Conservation (phyloP, 2,888 invertebrate genomes). For the Neuroscelio doddi region DNA sequence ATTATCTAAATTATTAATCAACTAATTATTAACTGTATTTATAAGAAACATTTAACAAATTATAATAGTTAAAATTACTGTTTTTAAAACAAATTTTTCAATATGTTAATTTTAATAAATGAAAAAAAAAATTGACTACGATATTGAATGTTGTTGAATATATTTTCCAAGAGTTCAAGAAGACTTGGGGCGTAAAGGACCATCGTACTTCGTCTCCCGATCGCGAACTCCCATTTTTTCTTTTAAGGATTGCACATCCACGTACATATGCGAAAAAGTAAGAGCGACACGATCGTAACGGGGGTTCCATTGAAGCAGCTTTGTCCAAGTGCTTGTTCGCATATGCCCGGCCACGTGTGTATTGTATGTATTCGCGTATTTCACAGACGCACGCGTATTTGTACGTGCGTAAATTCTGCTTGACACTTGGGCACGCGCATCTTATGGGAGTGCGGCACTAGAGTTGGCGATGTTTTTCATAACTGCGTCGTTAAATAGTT, state of each 20-base stretch:
- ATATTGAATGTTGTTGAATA: too few species aligned
- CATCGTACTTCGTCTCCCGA: slow-evolving; percentile 12
- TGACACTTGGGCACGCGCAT: slow-evolving; percentile 70
- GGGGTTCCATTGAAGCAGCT: slow-evolving; percentile 38
- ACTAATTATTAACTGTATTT: too few species aligned
- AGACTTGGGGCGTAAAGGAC: neutral
- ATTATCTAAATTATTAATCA: too few species aligned
- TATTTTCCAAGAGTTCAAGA: neutral
- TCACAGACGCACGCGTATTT: slow-evolving; percentile 30
- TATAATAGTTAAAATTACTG: too few species aligned
- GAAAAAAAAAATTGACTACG: too few species aligned
- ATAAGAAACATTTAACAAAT: too few species aligned
- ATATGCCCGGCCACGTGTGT: slow-evolving; percentile 61
- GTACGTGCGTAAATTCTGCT: slow-evolving; percentile 59
- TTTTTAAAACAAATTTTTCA: too few species aligned
- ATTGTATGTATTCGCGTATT: slow-evolving; percentile 52
- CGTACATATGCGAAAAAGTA: neutral
- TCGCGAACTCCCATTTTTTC: slow-evolving; percentile 1
- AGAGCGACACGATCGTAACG: slow-evolving; percentile 14
- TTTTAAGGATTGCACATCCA: slow-evolving; percentile 2
- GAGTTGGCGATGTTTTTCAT: slow-evolving; percentile 35
- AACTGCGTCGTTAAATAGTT: slow-evolving; percentile 12
- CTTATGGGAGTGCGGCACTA: slow-evolving; percentile 47
- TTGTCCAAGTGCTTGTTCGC: slow-evolving; percentile 52
- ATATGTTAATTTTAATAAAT: too few species aligned